Base-by-base conservation (phyloP, 2,888 invertebrate species). In the Lasioglossum morio region DNA sequence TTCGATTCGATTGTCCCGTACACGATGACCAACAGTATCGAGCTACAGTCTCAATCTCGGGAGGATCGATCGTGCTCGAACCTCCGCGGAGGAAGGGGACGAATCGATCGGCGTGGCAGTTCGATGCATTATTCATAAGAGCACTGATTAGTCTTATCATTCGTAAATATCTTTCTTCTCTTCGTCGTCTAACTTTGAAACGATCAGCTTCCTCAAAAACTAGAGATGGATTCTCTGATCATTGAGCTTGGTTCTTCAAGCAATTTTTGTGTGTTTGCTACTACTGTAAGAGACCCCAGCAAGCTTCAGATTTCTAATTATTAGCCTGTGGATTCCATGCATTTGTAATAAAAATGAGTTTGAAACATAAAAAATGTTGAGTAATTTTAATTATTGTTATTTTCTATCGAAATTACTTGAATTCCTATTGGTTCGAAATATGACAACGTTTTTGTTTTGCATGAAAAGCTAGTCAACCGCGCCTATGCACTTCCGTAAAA, bases 51-150 rank as follows among this genome's bases (percentile, higher is more conserved):
- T 72, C 72, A 77, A 74, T 66, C 30, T 34, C 66, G 66, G 34
- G 66, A 66, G 66, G 5, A 34, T 66, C 66, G 66, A 66, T 84
- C 46, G 27, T 14, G 48, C 8, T 27, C 23, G 77, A 63, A 63
- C 66, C 48, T 34, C 66, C 8, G 34, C 34, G 66, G 48, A 14
- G 34, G 12, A 83, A 77, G 73, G 53, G 72, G 60, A 43, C 77
- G 14, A 48, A 19, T 34, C 69, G 69, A 27, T 27, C 72, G 74
- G 37, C 19, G 10, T 0, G 46, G 46, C 53, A 53, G 34, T 53
- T n/a, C 2, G 30, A 43, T 84, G 74, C 43, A 80, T 86, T 86
- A 80, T 86, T 84, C 85, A 75, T 43, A n/a, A 53, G 53, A 46
- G 43, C 34, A 34, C 48, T 74, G 78, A 86, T 86, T 80, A 63